A percentile compares a stretch with the other conserved stretches of the same genome.
phyloP scores from a whole-genome alignment of 2,797 vertebrate species.

The Takifugu ocellatus region DNA sequence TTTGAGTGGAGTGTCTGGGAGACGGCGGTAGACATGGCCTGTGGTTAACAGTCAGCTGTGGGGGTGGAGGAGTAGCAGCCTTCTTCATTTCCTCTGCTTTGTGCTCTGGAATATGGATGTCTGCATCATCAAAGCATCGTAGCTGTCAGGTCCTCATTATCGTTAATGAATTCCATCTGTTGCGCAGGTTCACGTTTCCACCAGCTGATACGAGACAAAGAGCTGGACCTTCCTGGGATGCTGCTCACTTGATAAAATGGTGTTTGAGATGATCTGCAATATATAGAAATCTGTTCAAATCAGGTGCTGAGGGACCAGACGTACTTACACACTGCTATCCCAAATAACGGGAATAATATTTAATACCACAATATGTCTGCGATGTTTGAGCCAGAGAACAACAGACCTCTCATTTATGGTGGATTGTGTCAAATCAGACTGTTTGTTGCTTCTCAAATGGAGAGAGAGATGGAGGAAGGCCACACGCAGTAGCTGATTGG shows the following conservation, averaged over 20 bases:
- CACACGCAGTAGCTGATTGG: constrained; percentile 42
- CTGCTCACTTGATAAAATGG: constrained; percentile 41
- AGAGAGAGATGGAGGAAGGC: constrained; percentile 23
- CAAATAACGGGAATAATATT: constrained; percentile 15
- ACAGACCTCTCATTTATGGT: too few relatives aligned
- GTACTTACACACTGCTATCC: constrained; percentile 11
- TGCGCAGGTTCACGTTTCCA: constrained; percentile 58
- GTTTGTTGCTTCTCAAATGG: too few relatives aligned
- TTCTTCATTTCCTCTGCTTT: constrained; percentile 76
- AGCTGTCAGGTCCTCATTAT: constrained; percentile 71
- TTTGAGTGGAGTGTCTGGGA: constrained; percentile 55
- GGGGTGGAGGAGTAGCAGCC: constrained; percentile 59
- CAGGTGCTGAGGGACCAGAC: constrained; percentile 2
- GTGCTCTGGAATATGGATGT: constrained; percentile 70
- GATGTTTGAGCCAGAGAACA: too few relatives aligned
- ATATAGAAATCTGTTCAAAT: constrained; percentile 29
- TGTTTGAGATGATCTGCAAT: constrained; percentile 36
- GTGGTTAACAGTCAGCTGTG: constrained; percentile 67
- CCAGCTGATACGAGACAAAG: constrained; percentile 59
- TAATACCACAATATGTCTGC: neutral
- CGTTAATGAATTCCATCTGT: constrained; percentile 74
- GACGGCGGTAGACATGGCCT: constrained; percentile 60
- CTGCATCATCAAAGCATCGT: constrained; percentile 74
- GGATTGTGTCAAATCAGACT: too few relatives aligned
- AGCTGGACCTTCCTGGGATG: constrained; percentile 47